Percentiles rank a stretch among this genome's conserved stretches.
phyloP scores from a whole-genome alignment of 2,113 vertebrate genomes.

The Pao palembangensis region DNA sequence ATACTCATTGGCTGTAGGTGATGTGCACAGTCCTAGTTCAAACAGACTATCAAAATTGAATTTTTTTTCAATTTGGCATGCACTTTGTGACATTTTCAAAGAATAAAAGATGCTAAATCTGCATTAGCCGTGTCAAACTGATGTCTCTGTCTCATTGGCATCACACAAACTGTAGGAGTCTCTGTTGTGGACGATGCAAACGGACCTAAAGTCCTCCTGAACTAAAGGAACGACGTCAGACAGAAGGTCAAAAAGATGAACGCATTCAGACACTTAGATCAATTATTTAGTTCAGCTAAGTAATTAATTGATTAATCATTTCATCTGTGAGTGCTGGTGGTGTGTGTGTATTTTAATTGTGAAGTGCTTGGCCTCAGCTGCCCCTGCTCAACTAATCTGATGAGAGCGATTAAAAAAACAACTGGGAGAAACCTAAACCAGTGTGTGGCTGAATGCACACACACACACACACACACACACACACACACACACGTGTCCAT shows the following conservation, averaged over 20 bases:
- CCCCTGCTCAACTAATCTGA: slow-evolving; percentile 2
- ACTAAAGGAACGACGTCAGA: too few species aligned
- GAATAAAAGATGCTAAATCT: too few species aligned
- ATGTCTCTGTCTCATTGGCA: too few species aligned
- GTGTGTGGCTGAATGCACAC: neutral
- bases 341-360: slow-evolving; percentile 22
- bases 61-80: too few species aligned
- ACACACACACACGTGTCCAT: slow-evolving; percentile 49
- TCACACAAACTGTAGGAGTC: too few species aligned
- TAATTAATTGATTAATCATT: slow-evolving; percentile 33
- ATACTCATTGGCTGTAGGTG: neutral
- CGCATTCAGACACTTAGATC: slow-evolving; percentile 8
- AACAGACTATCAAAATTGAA: too few species aligned
- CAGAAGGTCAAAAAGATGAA: too few species aligned
- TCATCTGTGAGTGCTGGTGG: slow-evolving; percentile 16
- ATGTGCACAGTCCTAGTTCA: too few species aligned
- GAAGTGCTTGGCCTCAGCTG: neutral
- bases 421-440: slow-evolving; percentile 1
- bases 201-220: too few species aligned
- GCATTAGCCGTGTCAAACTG: too few species aligned
- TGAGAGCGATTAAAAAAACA: slow-evolving; percentile 2
- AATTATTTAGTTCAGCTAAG: slow-evolving; percentile 28
- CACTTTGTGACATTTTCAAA: too few species aligned
- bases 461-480: slow-evolving; percentile 10
- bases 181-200: too few species aligned